Evolutionary conservation across 2,113 vertebrate genomes (phyloP).

Genomic region (Zosterops borbonicus): DNA sequence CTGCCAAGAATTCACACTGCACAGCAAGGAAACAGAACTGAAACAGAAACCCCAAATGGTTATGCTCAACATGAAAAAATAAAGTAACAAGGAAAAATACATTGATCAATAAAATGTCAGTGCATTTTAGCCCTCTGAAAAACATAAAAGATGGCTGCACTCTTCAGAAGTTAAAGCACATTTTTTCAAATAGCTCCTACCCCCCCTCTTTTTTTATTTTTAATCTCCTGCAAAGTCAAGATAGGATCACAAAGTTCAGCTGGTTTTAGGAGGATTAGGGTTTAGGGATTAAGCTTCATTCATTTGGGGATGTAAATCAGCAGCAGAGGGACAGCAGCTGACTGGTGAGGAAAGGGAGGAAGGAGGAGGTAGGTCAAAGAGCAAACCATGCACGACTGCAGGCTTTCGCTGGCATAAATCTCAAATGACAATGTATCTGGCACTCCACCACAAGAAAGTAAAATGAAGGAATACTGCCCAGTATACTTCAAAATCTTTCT

Average conservation of each 20-base stretch:
- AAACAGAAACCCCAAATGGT: neutral
- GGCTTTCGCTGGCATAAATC: neutral
- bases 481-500: neutral
- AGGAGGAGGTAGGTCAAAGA: constrained; percentile 44
- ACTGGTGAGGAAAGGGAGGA: constrained; percentile 5
- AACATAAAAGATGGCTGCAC: neutral
- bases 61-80: neutral
- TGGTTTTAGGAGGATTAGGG: constrained; percentile 55
- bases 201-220: neutral
- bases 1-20: neutral
- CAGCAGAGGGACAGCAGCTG: neutral
- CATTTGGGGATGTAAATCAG: constrained; percentile 61
- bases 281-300: constrained; percentile 48
- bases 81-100: neutral
- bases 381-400: neutral
- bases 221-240: constrained; percentile 38
- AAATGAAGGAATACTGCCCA: neutral
- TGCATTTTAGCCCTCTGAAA: neutral
- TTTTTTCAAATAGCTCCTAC: neutral
- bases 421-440: constrained; percentile 1
- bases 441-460: neutral
- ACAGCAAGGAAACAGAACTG: neutral
- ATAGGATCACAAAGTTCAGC: constrained; percentile 58
- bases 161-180: neutral
- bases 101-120: neutral